These are phyloP conservation scores for Melikaiella ostensackeni DNA, from an alignment of 2,888 invertebrate genomes.

Conservation along the genomic window DNA sequence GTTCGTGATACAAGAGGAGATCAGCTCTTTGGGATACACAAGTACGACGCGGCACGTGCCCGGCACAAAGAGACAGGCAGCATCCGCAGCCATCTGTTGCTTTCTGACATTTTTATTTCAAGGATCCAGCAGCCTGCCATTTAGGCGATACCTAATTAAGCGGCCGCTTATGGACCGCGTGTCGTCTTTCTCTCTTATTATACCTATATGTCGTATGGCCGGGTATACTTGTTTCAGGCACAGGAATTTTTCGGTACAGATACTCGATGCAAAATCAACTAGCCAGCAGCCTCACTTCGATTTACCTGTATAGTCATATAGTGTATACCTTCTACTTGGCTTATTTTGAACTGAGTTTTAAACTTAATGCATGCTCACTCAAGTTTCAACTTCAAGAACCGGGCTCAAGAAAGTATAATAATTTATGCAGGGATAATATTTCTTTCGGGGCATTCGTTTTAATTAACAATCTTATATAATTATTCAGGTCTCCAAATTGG, in stretches of 20 bases:
- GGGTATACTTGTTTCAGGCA: background rate
- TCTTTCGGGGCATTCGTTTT: background rate
- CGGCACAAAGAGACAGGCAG: slow-evolving; percentile 55
- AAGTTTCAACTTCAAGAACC: slow-evolving; percentile 2
- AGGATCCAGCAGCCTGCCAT: slow-evolving; percentile 40
- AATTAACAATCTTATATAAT: background rate
- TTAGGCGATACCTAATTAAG: slow-evolving; percentile 48
- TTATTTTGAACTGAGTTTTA: slow-evolving; percentile 10
- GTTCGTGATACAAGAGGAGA: background rate
- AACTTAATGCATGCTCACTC: slow-evolving; percentile 6
- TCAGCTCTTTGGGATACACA: slow-evolving; percentile 1
- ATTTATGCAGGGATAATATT: background rate
- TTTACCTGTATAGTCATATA: background rate
- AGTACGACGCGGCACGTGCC: slow-evolving; percentile 52
- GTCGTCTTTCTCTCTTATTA: slow-evolving; percentile 35
- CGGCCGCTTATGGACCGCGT: slow-evolving; percentile 40
- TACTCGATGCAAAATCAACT: slow-evolving; percentile 19
- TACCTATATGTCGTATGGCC: slow-evolving; percentile 8
- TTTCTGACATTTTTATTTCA: slow-evolving; percentile 56
- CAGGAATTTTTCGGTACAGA: slow-evolving; percentile 24
- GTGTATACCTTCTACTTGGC: background rate
- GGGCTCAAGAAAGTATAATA: background rate
- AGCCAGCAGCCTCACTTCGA: background rate
- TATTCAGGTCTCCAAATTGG: background rate
- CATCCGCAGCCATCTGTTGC: slow-evolving; percentile 58